These are phyloP conservation scores for Eurytoma californica DNA, from an alignment of 2,888 invertebrate genomes.

Conservation along the genomic window DNA sequence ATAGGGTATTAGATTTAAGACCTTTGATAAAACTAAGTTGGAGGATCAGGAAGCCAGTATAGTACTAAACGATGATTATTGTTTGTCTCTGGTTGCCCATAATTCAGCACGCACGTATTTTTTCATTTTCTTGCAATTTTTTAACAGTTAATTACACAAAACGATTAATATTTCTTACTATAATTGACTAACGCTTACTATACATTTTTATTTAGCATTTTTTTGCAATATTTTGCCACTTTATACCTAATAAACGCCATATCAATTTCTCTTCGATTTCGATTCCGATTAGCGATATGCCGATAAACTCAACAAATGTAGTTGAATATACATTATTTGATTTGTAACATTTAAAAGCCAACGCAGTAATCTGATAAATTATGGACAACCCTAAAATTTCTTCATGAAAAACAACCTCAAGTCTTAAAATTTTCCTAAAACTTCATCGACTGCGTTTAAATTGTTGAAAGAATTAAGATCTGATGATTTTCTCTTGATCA, in stretches of 20 bases:
- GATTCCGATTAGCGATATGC: constrained; percentile 46
- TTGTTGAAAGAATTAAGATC: constrained; percentile 19
- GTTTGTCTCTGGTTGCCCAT: constrained; percentile 71
- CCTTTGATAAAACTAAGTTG: constrained; percentile 72
- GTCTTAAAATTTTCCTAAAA: constrained; percentile 50
- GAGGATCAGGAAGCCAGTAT: constrained; percentile 74
- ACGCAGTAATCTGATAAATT: constrained; percentile 61
- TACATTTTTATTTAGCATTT: constrained; percentile 65
- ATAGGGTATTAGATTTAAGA: constrained; percentile 65
- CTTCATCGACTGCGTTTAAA: constrained; percentile 51
- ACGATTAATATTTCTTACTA: constrained; percentile 69
- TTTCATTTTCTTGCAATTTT: constrained; percentile 56
- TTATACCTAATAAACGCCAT: constrained; percentile 54
- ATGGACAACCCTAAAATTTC: constrained; percentile 73
- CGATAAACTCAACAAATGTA: constrained; percentile 45
- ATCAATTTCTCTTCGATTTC: constrained; percentile 41
- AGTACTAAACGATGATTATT: constrained; percentile 71
- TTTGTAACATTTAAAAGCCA: constrained; percentile 48
- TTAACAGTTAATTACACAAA: constrained; percentile 69
- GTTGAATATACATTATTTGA: constrained; percentile 35
- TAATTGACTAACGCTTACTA: constrained; percentile 73
- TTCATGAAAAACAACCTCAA: constrained; percentile 46
- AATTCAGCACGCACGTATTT: constrained; percentile 65
- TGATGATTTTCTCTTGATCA: constrained; percentile 27
- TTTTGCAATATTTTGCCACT: constrained; percentile 48